A percentile compares a stretch with the other conserved stretches of the same genome.
Conservation (phyloP, 2,888 invertebrate genomes). For the Troilus luridus region DNA sequence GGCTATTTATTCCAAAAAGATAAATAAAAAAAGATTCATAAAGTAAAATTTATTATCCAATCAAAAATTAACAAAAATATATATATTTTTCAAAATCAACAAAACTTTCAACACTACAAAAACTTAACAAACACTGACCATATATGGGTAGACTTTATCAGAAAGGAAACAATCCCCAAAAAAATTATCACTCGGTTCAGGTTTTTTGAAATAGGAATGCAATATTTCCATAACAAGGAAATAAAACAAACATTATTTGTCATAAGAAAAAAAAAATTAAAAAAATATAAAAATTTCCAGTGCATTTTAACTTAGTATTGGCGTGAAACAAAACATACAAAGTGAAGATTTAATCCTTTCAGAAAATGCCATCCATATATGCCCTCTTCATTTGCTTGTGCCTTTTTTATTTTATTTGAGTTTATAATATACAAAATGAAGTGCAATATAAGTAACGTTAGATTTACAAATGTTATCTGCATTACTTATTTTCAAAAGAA, state of each 20-base stretch:
- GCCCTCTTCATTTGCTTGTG: slow-evolving; percentile 9
- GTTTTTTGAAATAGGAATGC: too few relatives aligned
- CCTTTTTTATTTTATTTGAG: neutral
- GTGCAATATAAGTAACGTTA: neutral
- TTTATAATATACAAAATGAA: neutral
- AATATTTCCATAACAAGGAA: too few relatives aligned
- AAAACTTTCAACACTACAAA: slow-evolving; percentile 38
- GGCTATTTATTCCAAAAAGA: too few relatives aligned
- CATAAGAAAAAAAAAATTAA: too few relatives aligned
- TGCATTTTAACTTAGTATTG: too few relatives aligned
- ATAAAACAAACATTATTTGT: too few relatives aligned
- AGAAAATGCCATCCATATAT: neutral
- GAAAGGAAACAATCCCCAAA: too few relatives aligned
- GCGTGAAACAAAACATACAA: too few relatives aligned
- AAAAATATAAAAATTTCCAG: too few relatives aligned
- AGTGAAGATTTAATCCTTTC: too few relatives aligned
- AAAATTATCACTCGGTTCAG: too few relatives aligned
- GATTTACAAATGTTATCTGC: neutral
- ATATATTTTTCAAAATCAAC: slow-evolving; percentile 41
- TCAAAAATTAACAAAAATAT: slow-evolving; percentile 50
- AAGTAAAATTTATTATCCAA: slow-evolving; percentile 34
- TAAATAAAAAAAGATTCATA: neutral
- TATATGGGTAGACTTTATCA: too few relatives aligned
- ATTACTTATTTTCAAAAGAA: neutral
- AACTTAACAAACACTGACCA: slow-evolving; percentile 18